Base-by-base conservation (phyloP, 2,113 vertebrate species). In the Oceanodroma tethys region DNA sequence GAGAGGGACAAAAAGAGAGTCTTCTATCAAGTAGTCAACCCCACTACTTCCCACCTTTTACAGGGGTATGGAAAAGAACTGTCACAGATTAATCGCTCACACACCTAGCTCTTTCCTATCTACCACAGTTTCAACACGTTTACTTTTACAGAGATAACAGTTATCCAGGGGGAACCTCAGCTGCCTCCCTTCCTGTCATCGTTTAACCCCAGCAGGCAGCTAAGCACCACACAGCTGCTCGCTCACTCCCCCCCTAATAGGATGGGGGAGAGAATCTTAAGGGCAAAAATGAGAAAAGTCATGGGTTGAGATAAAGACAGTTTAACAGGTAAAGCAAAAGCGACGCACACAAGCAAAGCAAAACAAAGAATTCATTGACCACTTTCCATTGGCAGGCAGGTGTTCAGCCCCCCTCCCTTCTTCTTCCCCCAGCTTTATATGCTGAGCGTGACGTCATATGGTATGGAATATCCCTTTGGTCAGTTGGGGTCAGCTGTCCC, bases 341-440 rank as follows among this genome's bases (percentile, higher is more conserved):
- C 58, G 1, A 1, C 2, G 0, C 22, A 16, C 3, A 2, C 58
- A 36, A 26, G 22, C 22, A 60, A 60, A 60, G n/a, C 15, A 25
- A 60, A 36, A 11, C 22, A 25, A 26, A 23, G n/a, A 60, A 26
- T 60, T 60, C 15, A 7, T 26, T 60, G n/a, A 36, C 58, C 16
- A 2, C 22, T 60, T 36, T 23, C n/a, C 58, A 60, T 36, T 0
- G 7, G n/a, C n/a, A 16, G n/a, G 22, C 22, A 11, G 58, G 34
- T 60, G 14, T 36, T 60, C 58, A 60, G n/a, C 58, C 23, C 14
- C 15, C 22, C 58, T 60, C 36, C 22, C 22, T 36, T 60, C 58
- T 36, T 36, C 58, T 59, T 25, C 58, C 22, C 58, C 58, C 22
- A 60, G n/a, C 23, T 60, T 36, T 16, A 16, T 16, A 26, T 25